These are phyloP conservation scores for Drosophila maculinotata DNA, from an alignment of 2,888 invertebrate species.

Conservation along the genomic window DNA sequence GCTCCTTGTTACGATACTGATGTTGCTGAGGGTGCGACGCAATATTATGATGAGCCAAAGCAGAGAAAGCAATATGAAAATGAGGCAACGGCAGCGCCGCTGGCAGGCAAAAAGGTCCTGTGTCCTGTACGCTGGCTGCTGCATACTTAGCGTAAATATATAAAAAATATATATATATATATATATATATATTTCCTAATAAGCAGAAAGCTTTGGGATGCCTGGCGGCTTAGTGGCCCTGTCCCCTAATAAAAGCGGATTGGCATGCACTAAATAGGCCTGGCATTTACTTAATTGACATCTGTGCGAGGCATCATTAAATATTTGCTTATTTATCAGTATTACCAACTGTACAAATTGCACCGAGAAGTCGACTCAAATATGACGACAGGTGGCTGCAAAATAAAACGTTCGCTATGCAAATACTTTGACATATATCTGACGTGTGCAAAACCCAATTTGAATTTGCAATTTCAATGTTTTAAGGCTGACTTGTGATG, in stretches of 20 bases:
- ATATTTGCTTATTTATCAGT: conserved; percentile 55
- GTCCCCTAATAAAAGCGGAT: conserved; percentile 59
- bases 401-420: conserved; percentile 16
- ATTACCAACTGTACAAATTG: no score
- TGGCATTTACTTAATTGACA: conserved; percentile 75
- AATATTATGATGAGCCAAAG: conserved; percentile 70
- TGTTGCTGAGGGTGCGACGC: conserved; percentile 32
- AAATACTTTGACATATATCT: conserved; percentile 54
- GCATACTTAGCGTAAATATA: conserved; percentile 47
- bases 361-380: background rate
- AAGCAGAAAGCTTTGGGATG: conserved; percentile 60
- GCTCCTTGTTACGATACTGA: conserved; percentile 17
- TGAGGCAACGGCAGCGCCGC: conserved; percentile 50
- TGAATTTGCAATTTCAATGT: conserved; percentile 49
- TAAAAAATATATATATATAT: conserved; percentile 34
- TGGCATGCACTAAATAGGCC: conserved; percentile 63
- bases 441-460: conserved; percentile 53
- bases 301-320: conserved; percentile 51
- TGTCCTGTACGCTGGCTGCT: conserved; percentile 15
- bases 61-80: conserved; percentile 75
- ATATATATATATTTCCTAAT: conserved; percentile 50
- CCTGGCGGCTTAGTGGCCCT: conserved; percentile 17
- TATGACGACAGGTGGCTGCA: conserved; percentile 48
- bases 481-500: conserved; percentile 37
- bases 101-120: conserved; percentile 36